Evolutionary conservation across 2,113 vertebrate genomes (phyloP).

Genomic region (Mastomys coucha): DNA sequence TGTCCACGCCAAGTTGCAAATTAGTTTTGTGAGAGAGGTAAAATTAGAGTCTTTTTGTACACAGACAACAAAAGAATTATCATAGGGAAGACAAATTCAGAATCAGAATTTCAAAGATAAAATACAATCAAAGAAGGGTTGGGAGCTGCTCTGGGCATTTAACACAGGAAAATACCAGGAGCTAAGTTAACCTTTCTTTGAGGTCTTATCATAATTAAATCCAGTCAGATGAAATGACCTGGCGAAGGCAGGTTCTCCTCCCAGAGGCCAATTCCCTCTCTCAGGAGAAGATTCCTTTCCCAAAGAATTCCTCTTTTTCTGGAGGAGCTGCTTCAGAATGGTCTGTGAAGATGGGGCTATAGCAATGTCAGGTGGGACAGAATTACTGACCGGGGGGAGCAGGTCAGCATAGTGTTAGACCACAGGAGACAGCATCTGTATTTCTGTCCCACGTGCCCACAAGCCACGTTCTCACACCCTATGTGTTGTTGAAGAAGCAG

Average conservation of each 20-base stretch:
- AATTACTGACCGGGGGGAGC: not conserved
- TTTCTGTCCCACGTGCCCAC: not conserved
- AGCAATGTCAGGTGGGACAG: not conserved
- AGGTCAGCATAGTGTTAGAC: not conserved
- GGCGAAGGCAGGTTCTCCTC: not conserved
- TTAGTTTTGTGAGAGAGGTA: constrained; percentile 11
- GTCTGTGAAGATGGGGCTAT: not conserved
- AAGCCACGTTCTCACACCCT: not conserved
- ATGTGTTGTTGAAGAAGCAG: not conserved
- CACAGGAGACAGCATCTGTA: not conserved
- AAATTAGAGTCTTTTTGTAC: constrained; percentile 13
- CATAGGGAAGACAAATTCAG: constrained; percentile 1
- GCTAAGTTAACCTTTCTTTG: not conserved
- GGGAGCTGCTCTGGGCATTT: not conserved
- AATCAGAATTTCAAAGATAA: not conserved
- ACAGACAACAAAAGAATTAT: constrained; percentile 10
- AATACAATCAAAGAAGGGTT: not conserved
- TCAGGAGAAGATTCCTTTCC: not conserved
- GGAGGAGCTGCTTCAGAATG: not conserved
- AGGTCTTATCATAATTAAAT: constrained; percentile 18
- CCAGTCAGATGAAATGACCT: not conserved
- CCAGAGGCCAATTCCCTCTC: not conserved
- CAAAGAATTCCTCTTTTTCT: not conserved
- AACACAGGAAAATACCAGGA: not conserved
- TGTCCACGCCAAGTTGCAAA: not conserved